Base-by-base conservation (phyloP, 30 jellyfish, hydroid and myxozoan genomes). In the Aurelia sp. region DNA sequence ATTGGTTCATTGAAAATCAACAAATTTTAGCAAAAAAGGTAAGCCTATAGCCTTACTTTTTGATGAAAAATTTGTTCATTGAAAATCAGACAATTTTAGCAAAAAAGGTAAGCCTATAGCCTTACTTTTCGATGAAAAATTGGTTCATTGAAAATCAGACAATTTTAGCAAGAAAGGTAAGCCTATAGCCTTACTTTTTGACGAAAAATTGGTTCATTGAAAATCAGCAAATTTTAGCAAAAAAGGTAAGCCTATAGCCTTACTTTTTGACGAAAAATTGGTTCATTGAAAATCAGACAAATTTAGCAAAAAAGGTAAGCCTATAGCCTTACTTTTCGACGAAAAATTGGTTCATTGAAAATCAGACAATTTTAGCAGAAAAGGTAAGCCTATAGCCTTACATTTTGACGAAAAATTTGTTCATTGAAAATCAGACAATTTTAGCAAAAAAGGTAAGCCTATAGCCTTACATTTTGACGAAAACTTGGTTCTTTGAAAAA, bases 351-450 rank as follows among this genome's bases (percentile, higher is more conserved):
- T 4, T 4, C 44, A 35, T 35, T 35, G 31, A 63, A 63, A 15
- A 63, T 19, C 40, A n/a, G n/a, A n/a, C n/a, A 35, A 21, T 15
- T 20, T 20, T 21, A 13, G 74, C 40, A 4, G 20, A 63, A 63
- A 63, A 16, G 40, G 41, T 21, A 63, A 20, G 74, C 51, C 74
- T 63, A 63, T 63, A 63, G 74, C 74, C 74, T 63, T 63, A 44
- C 11, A 27, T 0, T 41, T 41, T 41, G 4, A 1, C 6, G 13
- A 9, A 63, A 63, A 63, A 63, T 18, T 3, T 2, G 33, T 2
- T 2, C n/a, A n/a, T 13, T 11, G 31, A 13, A 13, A 15, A 3
- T 1, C 44, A 4, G 4, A n/a, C 44, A 13, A 21, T 15, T 20
- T 20, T 21, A 13, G 74, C 40, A 4, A 63, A 19, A 63, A 6